phyloP scores from a whole-genome alignment of 2,797 vertebrate genomes.

The Myotis myotis region DNA sequence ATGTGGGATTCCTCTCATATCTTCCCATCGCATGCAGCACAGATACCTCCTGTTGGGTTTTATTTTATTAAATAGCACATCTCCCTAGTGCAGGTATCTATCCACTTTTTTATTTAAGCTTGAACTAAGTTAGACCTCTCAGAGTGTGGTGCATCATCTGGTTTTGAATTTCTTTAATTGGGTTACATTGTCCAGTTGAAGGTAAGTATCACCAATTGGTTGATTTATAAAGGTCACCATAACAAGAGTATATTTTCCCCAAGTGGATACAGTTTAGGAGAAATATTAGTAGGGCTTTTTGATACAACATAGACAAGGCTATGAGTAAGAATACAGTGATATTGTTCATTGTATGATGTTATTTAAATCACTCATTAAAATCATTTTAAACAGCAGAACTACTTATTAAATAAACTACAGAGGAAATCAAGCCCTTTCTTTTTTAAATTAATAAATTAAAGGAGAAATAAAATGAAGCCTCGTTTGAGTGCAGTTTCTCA shows the following conservation, averaged over 20 bases:
- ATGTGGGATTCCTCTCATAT: not conserved
- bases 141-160: not conserved
- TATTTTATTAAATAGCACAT: not conserved
- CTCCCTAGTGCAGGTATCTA: not conserved
- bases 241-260: not conserved
- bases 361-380: slow-evolving; percentile 38
- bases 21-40: not conserved
- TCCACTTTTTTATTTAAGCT: not conserved
- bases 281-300: not conserved
- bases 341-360: not conserved
- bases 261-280: not conserved
- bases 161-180: not conserved
- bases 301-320: not conserved
- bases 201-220: not conserved
- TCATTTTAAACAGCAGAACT: not conserved
- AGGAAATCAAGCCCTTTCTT: not conserved
- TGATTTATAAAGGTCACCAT: slow-evolving; percentile 4
- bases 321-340: not conserved
- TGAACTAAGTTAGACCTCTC: not conserved
- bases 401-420: slow-evolving; percentile 6
- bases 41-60: not conserved
- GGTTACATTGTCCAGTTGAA: not conserved
- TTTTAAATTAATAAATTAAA: slow-evolving; percentile 51
- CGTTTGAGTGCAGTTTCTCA: not conserved
- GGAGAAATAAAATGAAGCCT: slow-evolving; percentile 1